Conservation (phyloP, 2,797 vertebrate species). For the Coregonus ussuriensis region DNA sequence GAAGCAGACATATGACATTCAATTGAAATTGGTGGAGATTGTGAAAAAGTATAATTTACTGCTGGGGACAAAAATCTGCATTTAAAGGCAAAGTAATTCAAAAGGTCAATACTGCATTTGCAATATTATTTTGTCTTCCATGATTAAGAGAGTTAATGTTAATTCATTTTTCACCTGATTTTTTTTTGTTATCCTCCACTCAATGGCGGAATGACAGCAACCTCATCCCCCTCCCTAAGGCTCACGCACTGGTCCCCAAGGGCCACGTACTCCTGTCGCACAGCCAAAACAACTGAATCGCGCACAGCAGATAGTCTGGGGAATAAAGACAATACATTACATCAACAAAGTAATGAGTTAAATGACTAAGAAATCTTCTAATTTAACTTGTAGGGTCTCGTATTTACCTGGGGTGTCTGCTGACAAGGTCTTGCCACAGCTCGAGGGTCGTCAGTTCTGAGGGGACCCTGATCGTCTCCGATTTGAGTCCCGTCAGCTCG, state of each 20-base stretch:
- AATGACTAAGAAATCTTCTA: neutral
- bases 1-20: neutral
- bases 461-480: conserved; percentile 75
- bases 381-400: neutral
- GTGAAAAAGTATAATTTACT: too few relatives aligned
- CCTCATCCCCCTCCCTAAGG: conserved; percentile 85
- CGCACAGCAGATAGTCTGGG: conserved; percentile 68
- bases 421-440: conserved; percentile 81
- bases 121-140: too few relatives aligned
- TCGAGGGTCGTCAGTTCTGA: conserved; percentile 71
- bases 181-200: conserved; percentile 83
- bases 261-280: conserved; percentile 87
- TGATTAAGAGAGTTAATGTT: too few relatives aligned
- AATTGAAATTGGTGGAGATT: too few relatives aligned
- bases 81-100: too few relatives aligned
- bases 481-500: conserved; percentile 83
- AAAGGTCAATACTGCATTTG: too few relatives aligned
- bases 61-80: too few relatives aligned
- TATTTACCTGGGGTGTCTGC: conserved; percentile 63
- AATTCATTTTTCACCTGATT: neutral
- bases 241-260: conserved; percentile 81
- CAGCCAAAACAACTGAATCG: conserved; percentile 85
- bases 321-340: conserved; percentile 21
- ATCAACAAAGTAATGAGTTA: neutral
- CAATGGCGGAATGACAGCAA: conserved; percentile 92